Evolutionary conservation across 2,888 invertebrate species (phyloP).

Genomic region (Zonitis immaculata): DNA sequence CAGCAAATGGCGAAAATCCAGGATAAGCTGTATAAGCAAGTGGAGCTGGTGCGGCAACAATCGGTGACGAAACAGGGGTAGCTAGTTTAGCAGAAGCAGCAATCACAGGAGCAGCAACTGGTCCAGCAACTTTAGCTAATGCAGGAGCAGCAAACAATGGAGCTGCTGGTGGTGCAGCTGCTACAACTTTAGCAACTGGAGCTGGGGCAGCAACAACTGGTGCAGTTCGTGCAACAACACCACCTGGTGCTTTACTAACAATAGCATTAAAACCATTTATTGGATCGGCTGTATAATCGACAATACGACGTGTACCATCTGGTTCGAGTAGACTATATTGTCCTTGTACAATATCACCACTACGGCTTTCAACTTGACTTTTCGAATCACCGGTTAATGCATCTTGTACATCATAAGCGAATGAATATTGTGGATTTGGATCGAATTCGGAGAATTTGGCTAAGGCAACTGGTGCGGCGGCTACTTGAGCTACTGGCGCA

Average conservation of each 20-base stretch:
- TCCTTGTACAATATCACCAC: constrained; percentile 63
- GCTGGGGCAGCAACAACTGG: constrained; percentile 24
- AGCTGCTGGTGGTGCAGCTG: constrained; percentile 32
- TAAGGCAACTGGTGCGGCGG: constrained; percentile 45
- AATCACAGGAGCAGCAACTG: constrained; percentile 21
- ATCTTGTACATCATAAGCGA: constrained; percentile 66
- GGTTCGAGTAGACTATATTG: constrained; percentile 59
- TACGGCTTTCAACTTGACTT: constrained; percentile 53
- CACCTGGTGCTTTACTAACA: constrained; percentile 57
- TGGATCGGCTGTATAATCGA: constrained; percentile 64
- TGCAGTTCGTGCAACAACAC: constrained; percentile 27
- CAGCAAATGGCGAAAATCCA: constrained; percentile 17
- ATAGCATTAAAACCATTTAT: constrained; percentile 64
- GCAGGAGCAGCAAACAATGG: constrained; percentile 7
- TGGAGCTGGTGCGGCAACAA: constrained; percentile 42
- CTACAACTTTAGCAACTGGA: constrained; percentile 35
- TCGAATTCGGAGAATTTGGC: constrained; percentile 53
- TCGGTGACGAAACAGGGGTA: constrained; percentile 50
- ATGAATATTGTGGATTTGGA: constrained; percentile 63
- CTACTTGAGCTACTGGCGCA: constrained; percentile 40
- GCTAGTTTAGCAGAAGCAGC: constrained; percentile 18
- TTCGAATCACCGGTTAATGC: constrained; percentile 59
- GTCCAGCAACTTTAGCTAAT: constrained; percentile 12
- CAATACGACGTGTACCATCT: constrained; percentile 59
- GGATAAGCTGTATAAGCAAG: constrained; percentile 40